Conservation (phyloP, 2,113 vertebrate species). For the Zosterops japonicus region DNA sequence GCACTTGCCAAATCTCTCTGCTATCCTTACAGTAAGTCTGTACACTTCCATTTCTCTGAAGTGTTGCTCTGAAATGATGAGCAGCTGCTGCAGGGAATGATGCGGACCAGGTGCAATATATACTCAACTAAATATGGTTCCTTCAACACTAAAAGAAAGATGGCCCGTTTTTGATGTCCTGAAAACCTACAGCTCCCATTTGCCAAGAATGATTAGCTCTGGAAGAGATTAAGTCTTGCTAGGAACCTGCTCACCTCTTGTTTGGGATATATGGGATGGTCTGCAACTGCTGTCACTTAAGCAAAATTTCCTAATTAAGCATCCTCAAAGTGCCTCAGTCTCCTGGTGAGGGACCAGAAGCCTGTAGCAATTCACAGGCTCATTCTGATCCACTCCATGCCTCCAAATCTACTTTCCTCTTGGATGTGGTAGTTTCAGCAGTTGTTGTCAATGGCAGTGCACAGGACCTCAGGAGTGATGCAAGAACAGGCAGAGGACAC, state of each 20-base stretch:
- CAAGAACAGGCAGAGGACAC: neutral
- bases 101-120: neutral
- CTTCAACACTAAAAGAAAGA: neutral
- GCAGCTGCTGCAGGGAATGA: neutral
- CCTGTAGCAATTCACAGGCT: neutral
- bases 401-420: neutral
- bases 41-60: neutral
- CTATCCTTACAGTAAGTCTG: neutral
- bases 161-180: neutral
- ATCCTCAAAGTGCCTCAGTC: neutral
- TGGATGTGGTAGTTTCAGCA: neutral
- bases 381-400: neutral
- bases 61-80: neutral
- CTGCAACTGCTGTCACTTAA: neutral
- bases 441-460: neutral
- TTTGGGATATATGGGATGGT: neutral
- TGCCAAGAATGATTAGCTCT: neutral
- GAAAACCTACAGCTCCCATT: neutral
- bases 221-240: neutral
- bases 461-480: neutral
- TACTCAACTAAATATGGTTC: neutral
- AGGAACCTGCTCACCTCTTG: fast-evolving
- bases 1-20: neutral
- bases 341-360: neutral
- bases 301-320: neutral